Base-by-base conservation (phyloP, 2,888 invertebrate species). In the Panzeria rudis region DNA sequence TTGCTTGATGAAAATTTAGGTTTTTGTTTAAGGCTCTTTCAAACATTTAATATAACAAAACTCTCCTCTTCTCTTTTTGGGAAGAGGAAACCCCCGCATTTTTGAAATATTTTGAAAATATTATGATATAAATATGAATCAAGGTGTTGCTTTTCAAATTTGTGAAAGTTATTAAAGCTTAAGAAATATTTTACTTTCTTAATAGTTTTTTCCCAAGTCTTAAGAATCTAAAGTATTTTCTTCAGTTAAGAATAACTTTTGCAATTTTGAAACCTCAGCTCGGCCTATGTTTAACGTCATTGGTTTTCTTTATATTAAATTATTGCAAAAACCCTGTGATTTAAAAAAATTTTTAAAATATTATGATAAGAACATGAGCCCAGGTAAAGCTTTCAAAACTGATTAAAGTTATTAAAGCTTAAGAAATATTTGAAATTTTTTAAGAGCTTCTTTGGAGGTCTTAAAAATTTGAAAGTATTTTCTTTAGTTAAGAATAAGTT, bases 81-180 rank as follows among this genome's bases (percentile, higher is more conserved):
- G 50, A 23, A 41, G 23, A 41, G 59, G 50, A 71, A 73, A 2
- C 23, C 38, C 52, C 64, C 64, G 84, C 52, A 0, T 29, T 72
- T 77, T 61, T 72, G 41, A 61, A 69, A 38, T 41, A 86, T 72
- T 86, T 68, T 25, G 41, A 61, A 69, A 75, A 83, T 76, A 38
- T 76, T 72, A 47, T 44, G 82, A 47, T 29, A 66, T 79, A 56
- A 62, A 7, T 29, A 50, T 50, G 29, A 25, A 6, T 7, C 13
- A 20, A 32, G 35, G 52, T 41, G 69, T 64, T 52, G 15, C 0
- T 11, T 64, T 64, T 13, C 3, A 29, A 41, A 32, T 66, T 25
- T 6, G 9, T 9, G 11, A 4, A 76, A 54, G 4, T 76, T 23
- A 29, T 64, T 64, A 11, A 54, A 76, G 6, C 64, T 76, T 38